Base-by-base conservation (phyloP, 2,888 invertebrate species). In the Dexiosoma caninum region DNA sequence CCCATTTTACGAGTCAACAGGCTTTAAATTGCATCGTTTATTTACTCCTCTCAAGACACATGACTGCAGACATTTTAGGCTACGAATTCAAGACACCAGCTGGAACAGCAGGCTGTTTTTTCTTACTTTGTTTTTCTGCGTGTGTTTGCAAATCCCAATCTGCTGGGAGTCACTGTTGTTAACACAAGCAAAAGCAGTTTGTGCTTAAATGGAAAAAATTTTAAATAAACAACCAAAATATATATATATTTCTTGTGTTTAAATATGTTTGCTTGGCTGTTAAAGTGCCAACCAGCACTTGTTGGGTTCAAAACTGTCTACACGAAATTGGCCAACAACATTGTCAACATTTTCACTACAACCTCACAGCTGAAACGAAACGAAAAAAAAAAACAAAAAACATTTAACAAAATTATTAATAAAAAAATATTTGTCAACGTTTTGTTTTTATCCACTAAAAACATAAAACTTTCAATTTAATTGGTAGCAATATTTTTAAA, bases 381-480 rank as follows among this genome's bases (percentile, higher is more conserved):
- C n/a, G n/a, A n/a, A n/a, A n/a, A n/a, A n/a, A n/a, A n/a, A 44
- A 46, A 14, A 49, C 16, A 27, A n/a, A 55, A 53, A 53, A 69
- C 32, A 30, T 14, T 14, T n/a, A 69, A 69, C 62, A 37, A 69
- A 77, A 77, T 69, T 77, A 77, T 69, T 62, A 77, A 69, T 69
- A 76, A 76, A 70, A 27, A 76, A 76, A 74, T 66, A 75, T 75
- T 76, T 62, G 76, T 70, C 67, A 77, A 77, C 76, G 44, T 77
- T 77, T 77, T 55, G 69, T 70, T 77, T 70, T 62, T 70, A 77
- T 77, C 55, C 44, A 14, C n/a, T 9, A 42, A 62, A 62, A 72
- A 53, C 21, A 72, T n/a, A 49, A 57, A 75, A 32, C 19, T 59
- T 49, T 74, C n/a, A 46, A 77, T 62, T 70, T 77, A 77, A 77